Base-by-base conservation (phyloP, 2,113 vertebrate species). In the Entelurus aequoreus region DNA sequence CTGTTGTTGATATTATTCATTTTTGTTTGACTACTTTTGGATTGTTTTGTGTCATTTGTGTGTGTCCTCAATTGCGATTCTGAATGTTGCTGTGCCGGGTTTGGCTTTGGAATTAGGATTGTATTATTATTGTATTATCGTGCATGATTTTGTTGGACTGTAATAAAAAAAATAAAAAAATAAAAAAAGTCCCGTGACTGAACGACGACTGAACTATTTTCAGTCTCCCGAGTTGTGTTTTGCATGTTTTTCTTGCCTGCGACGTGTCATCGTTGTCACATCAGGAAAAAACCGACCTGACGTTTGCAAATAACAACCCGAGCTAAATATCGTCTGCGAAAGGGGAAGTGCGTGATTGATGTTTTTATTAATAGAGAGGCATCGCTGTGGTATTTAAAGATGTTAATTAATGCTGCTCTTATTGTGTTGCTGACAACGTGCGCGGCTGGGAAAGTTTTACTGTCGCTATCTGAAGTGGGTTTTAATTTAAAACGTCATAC, bases 401-500 rank as follows among this genome's bases (percentile, higher is more conserved):
- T 66, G 74, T 62, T 70, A 81, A 79, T 83, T 71, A 77, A 83
- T 69, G 57, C 10, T 13, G 56, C 8, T n/a, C 62, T 69, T 71
- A 68, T 71, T 70, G 66, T 71, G 63, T 74, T 71, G 69, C 72
- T 48, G 56, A 66, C 70, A 2, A 72, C 63, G 66, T 58, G 77
- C 76, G 68, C 72, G 71, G 68, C 77, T 9, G 54, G 40, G 42
- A 28, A 65, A 73, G 68, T 75, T 76, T 77, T 60, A 65, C 53
- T 60, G 63, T 64, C 72, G 64, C 64, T 49, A 74, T 69, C 75
- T 76, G 74, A 76, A 77, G 56, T 59, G 62, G 5, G 44, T 78
- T 77, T 80, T 57, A 70, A 81, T 84, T 28, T 83, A 80, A 80
- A 71, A 75, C 48, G 36, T 63, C 77, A 72, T 74, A 72, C 72